Percentiles rank a stretch among this genome's conserved stretches.
Evolutionary conservation across 2,797 vertebrate genomes (phyloP).

Genomic region (Anomalospiza imberbis): DNA sequence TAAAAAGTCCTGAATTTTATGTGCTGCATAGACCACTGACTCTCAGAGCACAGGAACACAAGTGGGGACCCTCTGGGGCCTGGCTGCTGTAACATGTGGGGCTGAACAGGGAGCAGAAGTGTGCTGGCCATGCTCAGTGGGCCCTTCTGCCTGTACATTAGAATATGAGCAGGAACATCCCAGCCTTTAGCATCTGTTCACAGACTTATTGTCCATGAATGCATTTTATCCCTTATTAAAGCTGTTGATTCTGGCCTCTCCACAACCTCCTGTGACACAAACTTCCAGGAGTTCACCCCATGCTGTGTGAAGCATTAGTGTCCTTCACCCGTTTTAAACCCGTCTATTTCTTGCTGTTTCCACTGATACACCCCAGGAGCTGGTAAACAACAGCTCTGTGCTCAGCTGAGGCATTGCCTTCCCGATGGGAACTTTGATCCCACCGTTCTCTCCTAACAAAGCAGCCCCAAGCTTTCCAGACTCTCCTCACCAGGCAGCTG

Average conservation of each 20-base stretch:
- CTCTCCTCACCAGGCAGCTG: not conserved
- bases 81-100: not conserved
- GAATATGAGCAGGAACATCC: not conserved
- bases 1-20: not conserved
- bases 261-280: not conserved
- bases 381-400: not conserved
- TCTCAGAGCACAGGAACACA: accelerated
- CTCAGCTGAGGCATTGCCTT: not conserved
- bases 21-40: not conserved
- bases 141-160: not conserved
- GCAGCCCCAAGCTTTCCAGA: not conserved
- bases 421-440: not conserved
- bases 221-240: constrained; percentile 23
- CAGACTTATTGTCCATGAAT: not conserved
- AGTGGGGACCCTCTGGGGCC: not conserved
- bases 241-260: not conserved
- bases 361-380: not conserved
- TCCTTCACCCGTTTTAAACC: not conserved
- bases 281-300: not conserved
- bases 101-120: not conserved
- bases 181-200: not conserved
- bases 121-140: not conserved
- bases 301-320: not conserved
- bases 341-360: not conserved
- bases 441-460: not conserved